Evolutionary conservation across 2,797 vertebrate genomes (phyloP), one percentile per base, ranked within the genome.

Genomic region (Forpus xanthops): DNA sequence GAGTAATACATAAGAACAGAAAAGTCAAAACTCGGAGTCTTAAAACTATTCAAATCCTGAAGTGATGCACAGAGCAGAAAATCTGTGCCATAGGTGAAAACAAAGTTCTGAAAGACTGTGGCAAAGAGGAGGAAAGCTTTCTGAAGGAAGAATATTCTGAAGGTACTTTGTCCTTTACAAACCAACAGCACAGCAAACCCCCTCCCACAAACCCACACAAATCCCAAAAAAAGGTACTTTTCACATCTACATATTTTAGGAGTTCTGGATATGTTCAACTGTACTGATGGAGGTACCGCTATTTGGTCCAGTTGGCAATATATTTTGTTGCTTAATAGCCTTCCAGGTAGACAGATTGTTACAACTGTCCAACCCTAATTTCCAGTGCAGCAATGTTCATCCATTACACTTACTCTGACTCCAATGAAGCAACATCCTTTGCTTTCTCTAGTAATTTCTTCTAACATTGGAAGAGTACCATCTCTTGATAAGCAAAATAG

Each of bases 341-440:
- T 24, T 94, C 52, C 24, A 58, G 9, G 13, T 42, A 67, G 77
- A 75, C 66, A 79, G 62, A 67, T 87, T 44, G 76, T 85, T 87
- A 41, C 79, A 79, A 66, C 79, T 47, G 47, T 73, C 81, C 87
- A 73, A 62, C 39, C 60, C 56, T 74, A 20, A 67, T 90, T 91
- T 93, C 52, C 56, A 77, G 39, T 56, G 61, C 39, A 80, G 47
- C 92, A 83, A 33, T 94, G 85, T 71, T 83, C 91, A 87, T 91
- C 73, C 37, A 68, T 96, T 94, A 91, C 16, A 42, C 80, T 83
- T 67, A 21, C 25, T 78, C 41, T 49, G 37, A 71, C 56, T 85
- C 17, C 58, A 68, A 25, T 74, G 68, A 88, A 87, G 61, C 31
- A 94, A 64, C 85, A 83, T 70, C 50, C 50, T 91, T 87, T 74